A percentile compares a stretch with the other conserved stretches of the same genome.
phyloP scores from a whole-genome alignment of 2,113 vertebrate species.

The Bos javanicus region DNA sequence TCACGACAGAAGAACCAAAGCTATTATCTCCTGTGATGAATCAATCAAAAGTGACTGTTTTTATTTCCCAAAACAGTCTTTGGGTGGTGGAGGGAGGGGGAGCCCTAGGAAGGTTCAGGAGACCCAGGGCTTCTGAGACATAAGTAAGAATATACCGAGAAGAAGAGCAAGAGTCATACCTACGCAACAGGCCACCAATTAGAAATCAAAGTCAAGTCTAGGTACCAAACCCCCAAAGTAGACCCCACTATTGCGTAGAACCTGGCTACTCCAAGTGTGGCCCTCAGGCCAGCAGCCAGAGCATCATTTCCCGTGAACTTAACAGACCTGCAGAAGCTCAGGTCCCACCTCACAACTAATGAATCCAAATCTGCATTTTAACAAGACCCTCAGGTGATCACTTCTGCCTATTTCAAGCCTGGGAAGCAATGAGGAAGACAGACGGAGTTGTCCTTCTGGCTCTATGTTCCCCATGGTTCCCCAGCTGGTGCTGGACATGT shows the following conservation, averaged over 20 bases:
- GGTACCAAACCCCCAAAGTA: too few relatives aligned
- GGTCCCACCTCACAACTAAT: not conserved
- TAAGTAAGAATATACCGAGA: not conserved
- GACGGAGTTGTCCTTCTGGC: not conserved
- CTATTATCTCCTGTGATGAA: not conserved
- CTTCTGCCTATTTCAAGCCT: not conserved
- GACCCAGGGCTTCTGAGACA: not conserved
- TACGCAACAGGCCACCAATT: not conserved
- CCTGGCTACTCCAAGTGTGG: not conserved
- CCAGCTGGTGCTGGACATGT: not conserved
- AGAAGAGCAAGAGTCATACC: not conserved
- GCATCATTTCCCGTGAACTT: not conserved
- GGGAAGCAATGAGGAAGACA: not conserved
- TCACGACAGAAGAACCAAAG: not conserved
- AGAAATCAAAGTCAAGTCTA: not conserved
- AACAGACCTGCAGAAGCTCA: not conserved
- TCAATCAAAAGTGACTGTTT: not conserved
- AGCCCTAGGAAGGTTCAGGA: not conserved
- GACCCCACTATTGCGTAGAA: not conserved
- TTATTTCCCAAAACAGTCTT: not conserved
- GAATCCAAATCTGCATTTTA: slow-evolving; percentile 29
- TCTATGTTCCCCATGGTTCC: not conserved
- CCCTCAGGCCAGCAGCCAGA: not conserved
- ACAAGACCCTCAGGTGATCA: slow-evolving; percentile 15
- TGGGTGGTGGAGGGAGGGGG: not conserved